These are phyloP conservation scores for Lithobates sylvaticus DNA, from an alignment of 2,797 vertebrate genomes.

Conservation along the genomic window DNA sequence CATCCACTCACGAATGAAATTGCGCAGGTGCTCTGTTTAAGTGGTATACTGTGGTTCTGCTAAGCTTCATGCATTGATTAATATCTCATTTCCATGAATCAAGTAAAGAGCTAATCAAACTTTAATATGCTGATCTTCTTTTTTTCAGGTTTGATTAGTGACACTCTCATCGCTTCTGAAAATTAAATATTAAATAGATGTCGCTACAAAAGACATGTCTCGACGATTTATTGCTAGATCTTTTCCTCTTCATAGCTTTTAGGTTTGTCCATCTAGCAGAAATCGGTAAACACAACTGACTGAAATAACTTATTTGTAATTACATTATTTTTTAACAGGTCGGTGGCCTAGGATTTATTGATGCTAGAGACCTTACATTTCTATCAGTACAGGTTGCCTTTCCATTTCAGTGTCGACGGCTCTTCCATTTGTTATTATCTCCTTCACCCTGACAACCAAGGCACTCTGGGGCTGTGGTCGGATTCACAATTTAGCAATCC, in stretches of 20 bases:
- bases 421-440: too few relatives aligned
- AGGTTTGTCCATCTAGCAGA: slow-evolving; percentile 2
- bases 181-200: slow-evolving; percentile 47
- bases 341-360: background rate
- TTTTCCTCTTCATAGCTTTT: slow-evolving; percentile 32
- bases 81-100: slow-evolving; percentile 68
- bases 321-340: slow-evolving; percentile 9
- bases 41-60: slow-evolving; percentile 64
- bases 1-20: slow-evolving; percentile 67
- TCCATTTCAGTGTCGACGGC: too few relatives aligned
- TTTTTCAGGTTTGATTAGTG: slow-evolving; percentile 55
- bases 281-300: slow-evolving; percentile 16
- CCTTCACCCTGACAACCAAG: too few relatives aligned
- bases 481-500: background rate
- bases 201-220: slow-evolving; percentile 40
- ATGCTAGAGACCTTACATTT: background rate
- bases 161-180: slow-evolving; percentile 51
- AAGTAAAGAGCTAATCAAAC: slow-evolving; percentile 72
- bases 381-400: background rate
- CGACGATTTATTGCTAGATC: slow-evolving; percentile 2
- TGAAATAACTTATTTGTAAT: slow-evolving; percentile 9
- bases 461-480: too few relatives aligned
- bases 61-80: slow-evolving; percentile 74
- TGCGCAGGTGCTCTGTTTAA: slow-evolving; percentile 71
- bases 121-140: slow-evolving; percentile 63